phyloP scores from a whole-genome alignment of 2,113 vertebrate genomes.

The Cavia aperea region DNA sequence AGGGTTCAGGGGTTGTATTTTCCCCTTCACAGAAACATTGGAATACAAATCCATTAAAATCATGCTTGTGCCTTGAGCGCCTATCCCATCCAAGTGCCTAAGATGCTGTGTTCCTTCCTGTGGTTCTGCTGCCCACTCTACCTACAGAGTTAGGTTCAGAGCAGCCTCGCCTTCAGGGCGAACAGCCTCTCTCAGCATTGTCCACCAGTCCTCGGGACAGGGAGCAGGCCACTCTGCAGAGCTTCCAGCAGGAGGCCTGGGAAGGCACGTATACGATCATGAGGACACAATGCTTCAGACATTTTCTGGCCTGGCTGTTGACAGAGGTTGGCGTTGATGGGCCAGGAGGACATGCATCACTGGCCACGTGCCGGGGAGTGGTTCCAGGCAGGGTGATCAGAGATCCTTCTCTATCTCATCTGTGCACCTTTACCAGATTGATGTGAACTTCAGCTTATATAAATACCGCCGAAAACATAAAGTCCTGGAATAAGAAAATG shows the following conservation, averaged over 20 bases:
- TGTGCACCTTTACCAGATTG: constrained; percentile 36
- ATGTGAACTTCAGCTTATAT: constrained; percentile 60
- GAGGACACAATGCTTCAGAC: not conserved
- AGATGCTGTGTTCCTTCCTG: not conserved
- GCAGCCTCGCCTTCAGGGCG: not conserved
- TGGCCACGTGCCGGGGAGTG: not conserved
- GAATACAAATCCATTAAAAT: constrained; percentile 1
- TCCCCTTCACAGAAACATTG: not conserved
- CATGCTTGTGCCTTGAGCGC: not conserved
- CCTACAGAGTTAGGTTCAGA: too few species aligned
- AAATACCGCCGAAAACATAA: constrained; percentile 64
- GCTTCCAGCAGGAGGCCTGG: not conserved
- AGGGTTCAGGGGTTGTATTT: not conserved
- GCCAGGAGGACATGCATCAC: not conserved
- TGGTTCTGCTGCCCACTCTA: not conserved
- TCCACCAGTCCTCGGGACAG: too few species aligned
- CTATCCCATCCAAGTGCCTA: not conserved
- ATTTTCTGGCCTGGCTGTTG: not conserved
- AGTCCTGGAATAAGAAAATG: constrained; percentile 63
- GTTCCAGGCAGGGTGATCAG: not conserved
- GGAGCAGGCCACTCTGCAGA: not conserved
- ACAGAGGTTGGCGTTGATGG: not conserved
- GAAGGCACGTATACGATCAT: accelerated
- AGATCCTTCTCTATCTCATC: constrained; percentile 41
- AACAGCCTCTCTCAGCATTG: not conserved